A percentile compares a stretch with the other conserved stretches of the same genome.
These are phyloP conservation scores for Enhydra lutris DNA, from an alignment of 2,113 vertebrate genomes.

Conservation along the genomic window DNA sequence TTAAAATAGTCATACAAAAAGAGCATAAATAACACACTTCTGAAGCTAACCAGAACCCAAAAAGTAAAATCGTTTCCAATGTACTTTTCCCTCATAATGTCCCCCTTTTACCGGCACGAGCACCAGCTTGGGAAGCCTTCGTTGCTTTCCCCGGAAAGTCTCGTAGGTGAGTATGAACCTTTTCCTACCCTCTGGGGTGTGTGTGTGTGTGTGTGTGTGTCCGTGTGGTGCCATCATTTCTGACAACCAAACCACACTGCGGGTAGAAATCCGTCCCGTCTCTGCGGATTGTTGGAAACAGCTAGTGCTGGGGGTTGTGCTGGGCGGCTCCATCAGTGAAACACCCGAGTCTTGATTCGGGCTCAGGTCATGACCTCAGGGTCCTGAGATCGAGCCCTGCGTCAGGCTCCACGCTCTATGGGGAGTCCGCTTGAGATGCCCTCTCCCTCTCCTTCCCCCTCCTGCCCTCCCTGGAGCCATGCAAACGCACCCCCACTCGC, in stretches of 20 bases:
- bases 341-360: background rate
- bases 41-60: background rate
- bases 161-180: background rate
- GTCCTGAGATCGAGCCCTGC: background rate
- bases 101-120: background rate
- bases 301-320: accelerated
- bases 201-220: background rate
- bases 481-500: background rate
- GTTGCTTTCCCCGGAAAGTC: background rate
- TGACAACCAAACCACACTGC: background rate
- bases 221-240: too few relatives aligned
- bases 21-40: background rate
- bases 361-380: background rate
- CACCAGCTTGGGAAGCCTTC: background rate
- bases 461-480: background rate
- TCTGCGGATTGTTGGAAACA: background rate
- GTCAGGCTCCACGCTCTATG: background rate
- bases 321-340: background rate
- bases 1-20: background rate
- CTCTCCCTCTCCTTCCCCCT: background rate
- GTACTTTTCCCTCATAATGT: background rate
- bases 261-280: background rate
- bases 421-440: background rate
- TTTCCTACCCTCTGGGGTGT: background rate
- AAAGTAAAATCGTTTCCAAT: background rate